Conservation (phyloP, 2,888 invertebrate genomes). For the Heliconius charithonia region DNA sequence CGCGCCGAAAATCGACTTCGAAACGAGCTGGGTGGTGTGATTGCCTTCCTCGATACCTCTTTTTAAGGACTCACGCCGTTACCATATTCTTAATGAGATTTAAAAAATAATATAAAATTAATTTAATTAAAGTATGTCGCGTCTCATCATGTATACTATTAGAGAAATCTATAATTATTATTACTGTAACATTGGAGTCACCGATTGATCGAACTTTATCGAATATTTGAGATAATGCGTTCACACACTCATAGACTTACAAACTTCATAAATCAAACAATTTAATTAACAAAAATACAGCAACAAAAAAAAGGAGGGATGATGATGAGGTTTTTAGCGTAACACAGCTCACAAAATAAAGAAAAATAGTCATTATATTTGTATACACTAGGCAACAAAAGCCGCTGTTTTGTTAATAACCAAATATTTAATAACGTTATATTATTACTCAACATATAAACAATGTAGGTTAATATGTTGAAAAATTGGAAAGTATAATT, state of each 20-base stretch:
- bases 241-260: too few relatives aligned
- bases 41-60: slow-evolving; percentile 39
- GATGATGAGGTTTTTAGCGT: neutral
- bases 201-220: neutral
- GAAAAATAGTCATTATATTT: neutral
- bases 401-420: neutral
- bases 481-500: slow-evolving; percentile 20
- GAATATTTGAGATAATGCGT: too few relatives aligned
- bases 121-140: neutral
- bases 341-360: neutral
- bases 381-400: neutral
- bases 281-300: too few relatives aligned
- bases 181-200: neutral
- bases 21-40: slow-evolving; percentile 74
- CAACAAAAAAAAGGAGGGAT: too few relatives aligned
- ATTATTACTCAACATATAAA: neutral
- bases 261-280: too few relatives aligned
- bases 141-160: neutral
- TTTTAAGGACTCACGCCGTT: slow-evolving; percentile 27
- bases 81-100: slow-evolving; percentile 7
- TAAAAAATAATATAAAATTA: neutral
- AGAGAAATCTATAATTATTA: neutral
- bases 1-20: slow-evolving; percentile 65
- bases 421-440: neutral
- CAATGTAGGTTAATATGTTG: neutral